Base-by-base conservation (phyloP, 2,888 invertebrate genomes). In the Tachina lurida region DNA sequence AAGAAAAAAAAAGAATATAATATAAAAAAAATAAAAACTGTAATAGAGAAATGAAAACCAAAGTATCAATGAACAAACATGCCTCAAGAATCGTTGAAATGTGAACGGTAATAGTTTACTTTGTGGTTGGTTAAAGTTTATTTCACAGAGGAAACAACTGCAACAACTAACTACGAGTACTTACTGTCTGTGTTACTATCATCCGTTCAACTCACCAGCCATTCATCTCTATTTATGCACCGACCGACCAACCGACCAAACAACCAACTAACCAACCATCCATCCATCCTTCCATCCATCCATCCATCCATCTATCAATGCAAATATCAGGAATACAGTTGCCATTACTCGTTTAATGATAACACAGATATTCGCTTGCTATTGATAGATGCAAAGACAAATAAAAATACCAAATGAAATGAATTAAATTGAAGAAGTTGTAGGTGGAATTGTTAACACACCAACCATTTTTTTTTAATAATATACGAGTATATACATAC, bases 31-130 rank as follows among this genome's bases (percentile, higher is more conserved):
- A 65, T 49, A 22, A 58, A 62, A 12, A 54, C 31, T 60, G 41
- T 65, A 75, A 74, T 67, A 41, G 43, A 63, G 71, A 73, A 52
- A 73, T 58, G 67, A 80, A 62, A 67, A 67, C 54, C 74, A 81
- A 74, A 74, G 86, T 86, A 86, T 86, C 86, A 83, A 83, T 86
- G 86, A 86, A 83, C 83, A 83, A 86, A 86, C 83, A 83, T 86
- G 83, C 86, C 81, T 81, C 84, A 84, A 87, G 84, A 88, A 86
- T 85, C 88, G 87, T 86, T 88, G 85, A 85, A 85, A 87, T 86
- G 88, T 87, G 86, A 86, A 88, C 82, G 84, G 86, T 85, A 86
- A 87, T 87, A 84, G 87, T 87, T 86, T 84, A 86, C 85, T 87
- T 84, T 84, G 84, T 77, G 84, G 82, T 86, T 86, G 71, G 83